These are phyloP conservation scores for Odontamblyopus lacepedii DNA, from an alignment of 2,797 vertebrate species.

Conservation along the genomic window DNA sequence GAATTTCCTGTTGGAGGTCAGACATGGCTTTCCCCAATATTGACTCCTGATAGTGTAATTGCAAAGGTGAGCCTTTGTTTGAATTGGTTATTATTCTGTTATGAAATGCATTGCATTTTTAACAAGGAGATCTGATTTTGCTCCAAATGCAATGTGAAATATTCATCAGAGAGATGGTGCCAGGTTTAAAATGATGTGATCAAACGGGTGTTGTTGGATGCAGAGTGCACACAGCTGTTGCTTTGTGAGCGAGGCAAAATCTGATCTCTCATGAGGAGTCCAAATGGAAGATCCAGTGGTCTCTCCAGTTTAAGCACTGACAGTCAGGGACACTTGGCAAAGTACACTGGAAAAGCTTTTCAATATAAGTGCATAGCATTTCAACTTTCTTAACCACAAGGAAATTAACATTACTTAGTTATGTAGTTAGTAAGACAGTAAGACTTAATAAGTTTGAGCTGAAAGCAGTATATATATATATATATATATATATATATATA, in stretches of 20 bases:
- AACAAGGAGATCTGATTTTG: constrained; percentile 47
- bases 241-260: constrained; percentile 21
- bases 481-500: too few relatives aligned
- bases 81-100: constrained; percentile 55
- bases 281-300: neutral
- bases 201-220: constrained; percentile 26
- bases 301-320: neutral
- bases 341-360: neutral
- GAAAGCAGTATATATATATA: neutral
- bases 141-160: constrained; percentile 50
- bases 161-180: constrained; percentile 37
- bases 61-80: constrained; percentile 61
- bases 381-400: neutral
- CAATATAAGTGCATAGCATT: neutral
- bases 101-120: constrained; percentile 62
- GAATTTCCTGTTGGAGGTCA: constrained; percentile 42
- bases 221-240: constrained; percentile 27
- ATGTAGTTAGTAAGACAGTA: neutral
- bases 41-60: constrained; percentile 50
- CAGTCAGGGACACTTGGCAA: neutral
- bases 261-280: constrained; percentile 17
- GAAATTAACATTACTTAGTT: constrained; percentile 6
- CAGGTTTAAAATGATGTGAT: constrained; percentile 36
- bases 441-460: neutral
- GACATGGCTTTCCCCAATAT: constrained; percentile 22